These are phyloP conservation scores for Campylomormyrus tamandua DNA, from an alignment of 2,113 vertebrate genomes.

Conservation along the genomic window DNA sequence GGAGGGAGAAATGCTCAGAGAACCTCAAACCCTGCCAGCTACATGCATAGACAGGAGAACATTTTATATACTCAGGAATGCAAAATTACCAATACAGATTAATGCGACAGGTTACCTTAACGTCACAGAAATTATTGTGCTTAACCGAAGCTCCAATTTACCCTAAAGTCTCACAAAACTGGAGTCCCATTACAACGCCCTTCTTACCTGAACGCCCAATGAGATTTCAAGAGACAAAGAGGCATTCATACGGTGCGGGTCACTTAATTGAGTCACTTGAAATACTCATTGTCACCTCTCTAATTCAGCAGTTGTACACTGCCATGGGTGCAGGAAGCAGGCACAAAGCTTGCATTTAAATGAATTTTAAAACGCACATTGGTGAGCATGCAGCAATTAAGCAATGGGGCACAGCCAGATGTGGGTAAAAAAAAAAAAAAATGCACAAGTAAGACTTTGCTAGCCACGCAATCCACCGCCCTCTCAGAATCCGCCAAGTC, in stretches of 20 bases:
- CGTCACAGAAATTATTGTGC: not conserved
- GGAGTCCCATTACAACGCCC: not conserved
- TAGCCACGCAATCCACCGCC: not conserved
- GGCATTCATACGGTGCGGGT: not conserved
- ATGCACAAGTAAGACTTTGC: slow-evolving; percentile 7
- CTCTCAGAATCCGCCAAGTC: not conserved
- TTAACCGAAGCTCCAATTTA: not conserved
- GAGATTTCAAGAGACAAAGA: not conserved
- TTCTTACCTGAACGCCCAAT: slow-evolving; percentile 3
- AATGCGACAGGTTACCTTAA: not conserved
- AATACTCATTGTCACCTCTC: not conserved
- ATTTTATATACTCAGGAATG: not conserved
- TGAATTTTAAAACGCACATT: not conserved
- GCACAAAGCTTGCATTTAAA: slow-evolving; percentile 28
- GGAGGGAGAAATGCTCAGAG: not conserved
- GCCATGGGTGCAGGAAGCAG: slow-evolving; percentile 14
- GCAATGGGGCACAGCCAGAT: slow-evolving; percentile 23
- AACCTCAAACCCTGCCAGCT: not conserved
- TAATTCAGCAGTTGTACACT: not conserved
- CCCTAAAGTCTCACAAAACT: not conserved
- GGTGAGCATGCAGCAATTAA: slow-evolving; percentile 31
- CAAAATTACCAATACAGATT: not conserved
- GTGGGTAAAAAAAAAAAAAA: slow-evolving; percentile 18
- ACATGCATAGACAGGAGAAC: not conserved
- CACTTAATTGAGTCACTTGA: not conserved